Conservation (phyloP, 2,888 invertebrate genomes). For the Phlogophora meticulosa region DNA sequence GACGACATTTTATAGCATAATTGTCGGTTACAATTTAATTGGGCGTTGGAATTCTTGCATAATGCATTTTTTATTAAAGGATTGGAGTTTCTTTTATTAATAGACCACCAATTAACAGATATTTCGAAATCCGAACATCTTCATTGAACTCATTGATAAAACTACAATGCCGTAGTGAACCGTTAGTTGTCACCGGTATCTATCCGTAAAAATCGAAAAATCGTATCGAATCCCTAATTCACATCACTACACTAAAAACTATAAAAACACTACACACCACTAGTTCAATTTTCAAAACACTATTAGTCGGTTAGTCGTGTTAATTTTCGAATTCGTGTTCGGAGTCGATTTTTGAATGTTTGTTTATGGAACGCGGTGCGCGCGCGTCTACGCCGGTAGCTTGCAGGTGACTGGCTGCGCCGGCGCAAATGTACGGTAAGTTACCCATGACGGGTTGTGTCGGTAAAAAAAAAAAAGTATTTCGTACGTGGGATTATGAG, state of each 20-base stretch:
- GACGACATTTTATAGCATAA: constrained; percentile 75
- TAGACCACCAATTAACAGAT: constrained; percentile 53
- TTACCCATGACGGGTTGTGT: constrained; percentile 80
- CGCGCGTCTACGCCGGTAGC: constrained; percentile 84
- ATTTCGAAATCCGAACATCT: constrained; percentile 60
- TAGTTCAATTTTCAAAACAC: constrained; percentile 74
- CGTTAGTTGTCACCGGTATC: constrained; percentile 83
- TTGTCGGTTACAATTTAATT: constrained; percentile 81
- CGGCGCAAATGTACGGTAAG: constrained; percentile 72
- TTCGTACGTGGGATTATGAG: constrained; percentile 80
- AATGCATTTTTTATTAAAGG: constrained; percentile 62
- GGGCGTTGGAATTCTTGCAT: constrained; percentile 65
- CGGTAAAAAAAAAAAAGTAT: constrained; percentile 74
- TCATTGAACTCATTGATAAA: constrained; percentile 65
- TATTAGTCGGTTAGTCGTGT: constrained; percentile 79
- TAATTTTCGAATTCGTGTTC: constrained; percentile 79
- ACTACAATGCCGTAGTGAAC: constrained; percentile 70
- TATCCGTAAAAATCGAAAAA: constrained; percentile 73
- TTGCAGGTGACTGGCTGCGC: constrained; percentile 88
- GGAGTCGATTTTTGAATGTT: constrained; percentile 70
- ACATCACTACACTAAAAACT: constrained; percentile 73
- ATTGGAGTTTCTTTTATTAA: constrained; percentile 34
- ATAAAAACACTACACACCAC: constrained; percentile 76
- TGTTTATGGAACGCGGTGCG: constrained; percentile 73
- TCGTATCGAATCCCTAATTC: constrained; percentile 81